A percentile compares a stretch with the other conserved stretches of the same genome.
Conservation (phyloP, 2,888 invertebrate species). For the Leptura quadrifasciata region DNA sequence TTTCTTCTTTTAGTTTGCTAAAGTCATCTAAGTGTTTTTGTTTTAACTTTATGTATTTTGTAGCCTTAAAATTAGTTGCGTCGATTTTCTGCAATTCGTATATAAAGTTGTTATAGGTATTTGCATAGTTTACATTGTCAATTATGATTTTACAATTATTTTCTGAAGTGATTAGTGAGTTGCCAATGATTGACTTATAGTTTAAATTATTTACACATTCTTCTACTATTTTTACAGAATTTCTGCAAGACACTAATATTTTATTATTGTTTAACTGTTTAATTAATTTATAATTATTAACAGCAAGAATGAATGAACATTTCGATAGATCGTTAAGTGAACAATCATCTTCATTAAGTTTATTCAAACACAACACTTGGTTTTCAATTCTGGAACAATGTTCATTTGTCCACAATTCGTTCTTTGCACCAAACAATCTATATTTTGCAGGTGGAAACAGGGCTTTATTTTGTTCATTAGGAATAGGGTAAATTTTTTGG, state of each 20-base stretch:
- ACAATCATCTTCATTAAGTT: background rate
- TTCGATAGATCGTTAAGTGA: background rate
- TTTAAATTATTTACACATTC: background rate
- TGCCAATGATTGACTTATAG: too few relatives aligned
- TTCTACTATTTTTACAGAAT: background rate
- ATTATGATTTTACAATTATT: too few relatives aligned
- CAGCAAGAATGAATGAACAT: background rate
- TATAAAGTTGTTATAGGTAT: too few relatives aligned
- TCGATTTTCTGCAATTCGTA: background rate
- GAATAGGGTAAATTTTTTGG: constrained; percentile 4
- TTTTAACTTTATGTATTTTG: background rate
- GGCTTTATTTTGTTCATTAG: background rate
- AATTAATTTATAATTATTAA: background rate
- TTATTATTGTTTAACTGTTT: constrained; percentile 5
- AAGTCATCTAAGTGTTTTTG: constrained; percentile 1
- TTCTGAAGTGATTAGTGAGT: background rate
- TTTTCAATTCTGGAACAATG: too few relatives aligned
- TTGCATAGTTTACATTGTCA: too few relatives aligned
- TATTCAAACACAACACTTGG: background rate
- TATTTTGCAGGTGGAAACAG: constrained; percentile 2
- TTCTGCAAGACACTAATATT: background rate
- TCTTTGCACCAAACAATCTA: background rate
- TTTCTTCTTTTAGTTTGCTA: too few relatives aligned
- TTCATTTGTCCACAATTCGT: too few relatives aligned
- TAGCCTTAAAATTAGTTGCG: background rate